Evolutionary conservation across 2,888 invertebrate species (phyloP).

Genomic region (Acronicta alni): DNA sequence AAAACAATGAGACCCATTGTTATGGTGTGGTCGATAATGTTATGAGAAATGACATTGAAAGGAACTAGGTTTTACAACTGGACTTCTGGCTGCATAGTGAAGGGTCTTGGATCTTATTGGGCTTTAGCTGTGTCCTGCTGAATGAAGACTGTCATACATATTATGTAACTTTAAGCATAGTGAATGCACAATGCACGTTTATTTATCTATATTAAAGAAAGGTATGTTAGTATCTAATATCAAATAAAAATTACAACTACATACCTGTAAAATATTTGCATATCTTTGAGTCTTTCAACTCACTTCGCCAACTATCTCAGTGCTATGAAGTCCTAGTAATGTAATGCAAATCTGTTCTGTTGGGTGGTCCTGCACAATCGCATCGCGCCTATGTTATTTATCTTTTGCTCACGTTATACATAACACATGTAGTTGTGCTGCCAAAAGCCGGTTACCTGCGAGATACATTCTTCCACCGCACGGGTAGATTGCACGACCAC

Average conservation of each 20-base stretch:
- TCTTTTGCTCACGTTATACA: constrained; percentile 17
- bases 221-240: no score
- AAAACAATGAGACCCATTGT: constrained; percentile 38
- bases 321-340: constrained; percentile 36
- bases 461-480: constrained; percentile 25
- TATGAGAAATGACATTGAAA: constrained; percentile 1
- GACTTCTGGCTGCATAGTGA: background rate
- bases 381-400: constrained; percentile 31
- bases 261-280: constrained; percentile 6
- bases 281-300: constrained; percentile 5
- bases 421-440: constrained; percentile 23
- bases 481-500: constrained; percentile 13
- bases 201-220: no score
- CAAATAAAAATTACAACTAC: background rate
- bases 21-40: constrained; percentile 3
- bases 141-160: no score
- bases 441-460: constrained; percentile 43
- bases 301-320: constrained; percentile 18
- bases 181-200: no score
- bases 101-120: background rate
- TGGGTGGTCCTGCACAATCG: constrained; percentile 53
- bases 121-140: no score
- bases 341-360: constrained; percentile 43
- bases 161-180: no score
- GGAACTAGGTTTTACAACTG: background rate